These are phyloP conservation scores for Sebastes trivittatus DNA, from an alignment of 2,797 vertebrate genomes.

Conservation along the genomic window DNA sequence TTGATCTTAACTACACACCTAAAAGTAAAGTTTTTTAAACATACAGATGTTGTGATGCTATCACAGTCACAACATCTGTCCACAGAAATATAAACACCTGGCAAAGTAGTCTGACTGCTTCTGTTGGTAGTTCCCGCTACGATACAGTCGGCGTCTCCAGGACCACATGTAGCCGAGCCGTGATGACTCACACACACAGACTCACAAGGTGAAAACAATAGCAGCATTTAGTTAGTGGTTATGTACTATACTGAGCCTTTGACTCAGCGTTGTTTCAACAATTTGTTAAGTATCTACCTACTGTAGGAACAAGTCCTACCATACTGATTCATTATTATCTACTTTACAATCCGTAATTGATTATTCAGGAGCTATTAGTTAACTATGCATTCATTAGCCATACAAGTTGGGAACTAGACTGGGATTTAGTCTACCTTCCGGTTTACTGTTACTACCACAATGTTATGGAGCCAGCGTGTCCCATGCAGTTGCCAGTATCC, in stretches of 20 bases:
- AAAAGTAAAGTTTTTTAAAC: background rate
- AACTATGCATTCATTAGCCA: background rate
- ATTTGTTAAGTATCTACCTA: background rate
- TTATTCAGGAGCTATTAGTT: background rate
- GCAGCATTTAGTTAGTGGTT: background rate
- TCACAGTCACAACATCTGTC: background rate
- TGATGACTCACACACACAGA: background rate
- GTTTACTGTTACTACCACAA: background rate
- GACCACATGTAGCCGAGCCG: background rate
- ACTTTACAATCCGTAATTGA: background rate
- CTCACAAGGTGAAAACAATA: background rate
- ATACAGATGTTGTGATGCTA: background rate
- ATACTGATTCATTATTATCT: background rate
- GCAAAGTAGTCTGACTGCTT: no score
- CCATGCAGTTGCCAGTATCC: background rate
- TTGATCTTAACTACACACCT: background rate
- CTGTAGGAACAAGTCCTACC: background rate
- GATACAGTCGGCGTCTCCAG: background rate
- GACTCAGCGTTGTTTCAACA: background rate
- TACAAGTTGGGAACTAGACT: background rate
- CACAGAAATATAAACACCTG: background rate
- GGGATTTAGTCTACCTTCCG: background rate
- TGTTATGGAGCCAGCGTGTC: background rate
- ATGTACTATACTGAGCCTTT: background rate
- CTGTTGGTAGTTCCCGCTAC: no score